Evolutionary conservation across 2,797 vertebrate species (phyloP), one percentile per base, ranked within the genome.

Genomic region (Eulemur rubriventer): DNA sequence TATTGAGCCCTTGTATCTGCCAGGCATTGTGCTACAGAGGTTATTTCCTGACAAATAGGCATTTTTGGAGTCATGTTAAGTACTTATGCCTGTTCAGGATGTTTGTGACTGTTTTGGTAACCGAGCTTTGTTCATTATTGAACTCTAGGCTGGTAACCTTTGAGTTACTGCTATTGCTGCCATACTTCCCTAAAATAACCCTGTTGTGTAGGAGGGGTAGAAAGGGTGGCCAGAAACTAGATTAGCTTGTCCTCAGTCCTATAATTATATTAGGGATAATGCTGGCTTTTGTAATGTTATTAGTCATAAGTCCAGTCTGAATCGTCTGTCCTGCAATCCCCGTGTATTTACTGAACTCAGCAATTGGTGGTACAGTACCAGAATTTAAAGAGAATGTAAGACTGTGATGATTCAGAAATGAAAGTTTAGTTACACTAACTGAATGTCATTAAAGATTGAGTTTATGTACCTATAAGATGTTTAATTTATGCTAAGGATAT

Each of bases 101-200:
- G 52, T 87, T 79, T 96, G 22, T 57, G 11, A 90, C 61, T 92
- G 28, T 91, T 65, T 89, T n/a, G 85, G 50, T 89, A 59, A 82
- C 41, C 65, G 38, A 73, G 28, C 65, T 93, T 95, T 93, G 41
- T 69, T 89, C 38, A 46, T 55, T 86, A 80, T 38, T 89, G 75
- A 70, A 72, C 76, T 61, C 28, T 67, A 41, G 59, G 43, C 69
- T 78, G 78, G 20, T 78, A 75, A 89, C 52, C 35, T 78, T 63
- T 52, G 52, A 93, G 35, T 91, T 63, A 75, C 76, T 82, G 55
- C 75, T 89, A 4, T 17, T 79, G 55, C 43, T 81, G 50, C 59
- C 20, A 43, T 88, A 30, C 18, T 50, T 92, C 12, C 59, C 67
- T 92, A 70, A 91, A 61, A 55, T 20, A 84, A 72, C 20, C 13